A percentile compares a stretch with the other conserved stretches of the same genome.
Evolutionary conservation across 2,113 vertebrate genomes (phyloP).

Genomic region (Phainopepla nitens): DNA sequence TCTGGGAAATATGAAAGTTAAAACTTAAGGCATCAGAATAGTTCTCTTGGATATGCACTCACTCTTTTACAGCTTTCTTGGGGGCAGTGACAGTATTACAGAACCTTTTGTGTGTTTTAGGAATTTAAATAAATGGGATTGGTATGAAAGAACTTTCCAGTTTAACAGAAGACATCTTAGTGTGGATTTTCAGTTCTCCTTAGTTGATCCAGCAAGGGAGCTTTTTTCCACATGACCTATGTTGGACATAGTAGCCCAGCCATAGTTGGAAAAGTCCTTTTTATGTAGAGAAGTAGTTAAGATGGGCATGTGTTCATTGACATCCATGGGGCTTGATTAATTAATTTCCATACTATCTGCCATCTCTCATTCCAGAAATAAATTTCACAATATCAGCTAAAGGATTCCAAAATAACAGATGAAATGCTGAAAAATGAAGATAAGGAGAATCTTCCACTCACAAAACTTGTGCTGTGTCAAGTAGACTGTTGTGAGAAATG

Average conservation of each 20-base stretch:
- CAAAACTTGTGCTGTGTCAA: background rate
- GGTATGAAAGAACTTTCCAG: background rate
- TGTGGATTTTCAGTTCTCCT: background rate
- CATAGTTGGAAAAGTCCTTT: background rate
- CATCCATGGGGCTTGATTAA: background rate
- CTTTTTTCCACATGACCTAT: rapidly evolving
- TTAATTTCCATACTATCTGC: background rate
- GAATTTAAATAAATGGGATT: background rate
- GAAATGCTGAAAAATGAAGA: background rate
- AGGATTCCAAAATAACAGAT: background rate
- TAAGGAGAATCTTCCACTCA: background rate
- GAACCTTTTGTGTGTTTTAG: background rate
- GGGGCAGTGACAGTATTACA: background rate
- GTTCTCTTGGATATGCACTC: background rate
- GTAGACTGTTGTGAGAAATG: background rate
- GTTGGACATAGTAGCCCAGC: background rate
- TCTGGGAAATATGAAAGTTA: no score
- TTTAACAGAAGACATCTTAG: background rate
- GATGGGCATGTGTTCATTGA: background rate
- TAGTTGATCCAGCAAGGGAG: background rate
- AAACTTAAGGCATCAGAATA: background rate
- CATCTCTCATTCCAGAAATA: background rate
- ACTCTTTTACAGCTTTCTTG: background rate
- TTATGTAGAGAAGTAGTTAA: background rate
- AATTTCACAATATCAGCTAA: background rate